phyloP scores from a whole-genome alignment of 1,140 invertebrate genomes.

The Palaemon carinicauda region DNA sequence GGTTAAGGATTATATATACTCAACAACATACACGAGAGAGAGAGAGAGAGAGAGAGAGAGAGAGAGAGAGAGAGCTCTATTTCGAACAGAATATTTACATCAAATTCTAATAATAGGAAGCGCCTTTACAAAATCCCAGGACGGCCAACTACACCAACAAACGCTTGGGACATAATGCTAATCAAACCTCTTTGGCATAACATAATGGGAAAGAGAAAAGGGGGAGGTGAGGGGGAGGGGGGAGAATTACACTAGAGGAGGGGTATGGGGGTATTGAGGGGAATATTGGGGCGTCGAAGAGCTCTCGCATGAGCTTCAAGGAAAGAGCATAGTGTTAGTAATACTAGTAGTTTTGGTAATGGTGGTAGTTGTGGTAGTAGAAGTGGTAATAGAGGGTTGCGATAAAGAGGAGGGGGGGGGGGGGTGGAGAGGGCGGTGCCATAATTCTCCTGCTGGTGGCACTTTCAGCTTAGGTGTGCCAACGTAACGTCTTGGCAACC shows the following conservation, averaged over 20 bases:
- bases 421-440: not conserved
- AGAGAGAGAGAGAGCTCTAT: not conserved
- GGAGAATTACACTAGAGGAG: not conserved
- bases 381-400: not conserved
- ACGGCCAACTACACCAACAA: not conserved
- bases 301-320: not conserved
- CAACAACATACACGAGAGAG: not conserved
- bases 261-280: too few relatives aligned
- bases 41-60: not conserved
- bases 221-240: not conserved
- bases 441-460: slow-evolving; percentile 5
- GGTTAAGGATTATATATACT: not conserved
- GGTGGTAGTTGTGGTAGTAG: not conserved
- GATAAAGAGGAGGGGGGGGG: not conserved
- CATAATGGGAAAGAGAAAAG: not conserved
- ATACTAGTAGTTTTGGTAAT: not conserved
- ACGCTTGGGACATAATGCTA: not conserved
- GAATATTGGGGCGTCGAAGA: too few relatives aligned
- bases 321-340: not conserved
- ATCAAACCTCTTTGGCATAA: not conserved
- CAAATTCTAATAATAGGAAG: too few relatives aligned
- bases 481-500: slow-evolving; percentile 14
- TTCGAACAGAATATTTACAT: too few relatives aligned
- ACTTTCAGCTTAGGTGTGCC: slow-evolving; percentile 6
- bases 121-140: too few relatives aligned